A percentile compares a stretch with the other conserved stretches of the same genome.
Evolutionary conservation across 2,113 vertebrate species (phyloP).

Genomic region (Oreochromis spilurus): DNA sequence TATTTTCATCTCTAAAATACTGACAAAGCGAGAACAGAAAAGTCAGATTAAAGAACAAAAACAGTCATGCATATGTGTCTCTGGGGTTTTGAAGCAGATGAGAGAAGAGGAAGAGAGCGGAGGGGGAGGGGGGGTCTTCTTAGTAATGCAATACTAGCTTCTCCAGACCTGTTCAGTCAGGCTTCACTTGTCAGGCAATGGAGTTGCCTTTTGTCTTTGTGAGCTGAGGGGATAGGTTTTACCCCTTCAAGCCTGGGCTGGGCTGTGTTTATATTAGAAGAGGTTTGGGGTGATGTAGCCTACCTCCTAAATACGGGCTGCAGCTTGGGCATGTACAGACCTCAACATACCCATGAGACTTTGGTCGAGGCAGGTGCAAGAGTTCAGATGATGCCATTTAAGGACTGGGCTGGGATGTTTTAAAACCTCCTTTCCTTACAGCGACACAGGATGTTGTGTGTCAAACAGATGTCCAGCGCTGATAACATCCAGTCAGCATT

Average conservation of each 20-base stretch:
- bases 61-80: neutral
- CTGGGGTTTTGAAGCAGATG: constrained; percentile 14
- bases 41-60: constrained; percentile 24
- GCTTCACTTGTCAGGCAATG: constrained; percentile 41
- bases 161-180: constrained; percentile 63
- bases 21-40: constrained; percentile 42
- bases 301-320: constrained; percentile 23
- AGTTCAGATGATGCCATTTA: constrained; percentile 11
- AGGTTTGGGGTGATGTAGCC: constrained; percentile 40
- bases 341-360: neutral
- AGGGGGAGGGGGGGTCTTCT: neutral
- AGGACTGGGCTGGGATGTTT: neutral
- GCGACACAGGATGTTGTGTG: constrained; percentile 36
- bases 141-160: constrained; percentile 41
- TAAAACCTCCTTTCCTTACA: constrained; percentile 13
- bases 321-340: constrained; percentile 29
- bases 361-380: constrained; percentile 7
- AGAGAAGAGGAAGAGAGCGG: neutral
- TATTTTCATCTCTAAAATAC: constrained; percentile 46
- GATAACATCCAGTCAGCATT: constrained; percentile 60
- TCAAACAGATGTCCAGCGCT: constrained; percentile 50
- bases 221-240: constrained; percentile 44
- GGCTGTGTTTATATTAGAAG: constrained; percentile 65
- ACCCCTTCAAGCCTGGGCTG: constrained; percentile 50
- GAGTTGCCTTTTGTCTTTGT: constrained; percentile 50